Base-by-base conservation (phyloP, 2,888 invertebrate species). In the Gymnocheta viridis region DNA sequence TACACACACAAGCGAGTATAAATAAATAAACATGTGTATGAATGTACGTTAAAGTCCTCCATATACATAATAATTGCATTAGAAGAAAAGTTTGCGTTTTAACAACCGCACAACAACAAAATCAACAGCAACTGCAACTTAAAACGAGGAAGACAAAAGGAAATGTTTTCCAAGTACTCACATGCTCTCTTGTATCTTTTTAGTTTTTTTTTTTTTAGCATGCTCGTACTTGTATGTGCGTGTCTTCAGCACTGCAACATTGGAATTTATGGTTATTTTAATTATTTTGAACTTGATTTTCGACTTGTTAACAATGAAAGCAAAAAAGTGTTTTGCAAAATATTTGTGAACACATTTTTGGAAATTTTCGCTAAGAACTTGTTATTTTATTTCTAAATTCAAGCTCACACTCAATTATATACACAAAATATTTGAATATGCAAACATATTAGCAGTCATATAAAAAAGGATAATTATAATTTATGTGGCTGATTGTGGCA, bases 241-340 rank as follows among this genome's bases (percentile, higher is more conserved):
- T 58, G 44, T n/a, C n/a, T 22, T 51, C 22, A 41, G 17, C 22
- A 29, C 41, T 60, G 60, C 44, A 35, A 38, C 69, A 69, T 69
- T 76, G 74, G 38, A 64, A 82, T 81, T 81, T 69, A 74, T 69
- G 74, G 67, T 67, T 58, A 74, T 82, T 82, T 79, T 79, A 82
- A 82, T 83, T 83, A 83, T 83, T 79, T 54, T 69, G 69, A 62
- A 64, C 79, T 79, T 80, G 72, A 67, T 80, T 76, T 77, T 78
- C 38, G 35, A 38, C n/a, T 67, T 58, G 66, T 82, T 77, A 70
- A 66, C 44, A 66, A 49, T 24, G 2, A 17, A 44, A 19, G 12
- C 51, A 69, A n/a, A 44, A 32, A 12, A 51, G 49, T 62, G 51
- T 64, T 0, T 73, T 12, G 24, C 14, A 27, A 62, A 60, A 74